These are phyloP conservation scores for Halesus radiatus DNA, from an alignment of 1,140 invertebrate species.

Conservation along the genomic window DNA sequence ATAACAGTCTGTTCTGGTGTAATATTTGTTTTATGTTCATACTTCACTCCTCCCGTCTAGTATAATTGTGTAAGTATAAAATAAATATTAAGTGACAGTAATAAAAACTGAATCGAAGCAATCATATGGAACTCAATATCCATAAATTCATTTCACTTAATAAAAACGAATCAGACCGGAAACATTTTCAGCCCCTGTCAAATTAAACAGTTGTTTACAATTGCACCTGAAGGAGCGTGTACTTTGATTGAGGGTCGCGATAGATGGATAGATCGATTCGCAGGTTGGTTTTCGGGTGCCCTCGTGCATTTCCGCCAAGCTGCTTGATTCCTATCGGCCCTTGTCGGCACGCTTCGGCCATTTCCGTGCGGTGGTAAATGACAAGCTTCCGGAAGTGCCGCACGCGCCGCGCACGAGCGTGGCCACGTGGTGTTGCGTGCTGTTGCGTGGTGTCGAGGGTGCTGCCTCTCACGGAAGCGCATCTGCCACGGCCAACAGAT, in stretches of 20 bases:
- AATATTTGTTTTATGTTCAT: too few relatives aligned
- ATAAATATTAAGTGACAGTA: too few relatives aligned
- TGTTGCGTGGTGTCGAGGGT: background rate
- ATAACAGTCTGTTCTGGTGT: too few relatives aligned
- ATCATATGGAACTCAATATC: too few relatives aligned
- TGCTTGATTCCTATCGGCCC: slow-evolving; percentile 34
- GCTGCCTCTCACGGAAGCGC: slow-evolving; percentile 20
- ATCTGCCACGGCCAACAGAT: slow-evolving; percentile 11
- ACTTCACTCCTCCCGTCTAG: too few relatives aligned
- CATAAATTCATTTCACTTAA: too few relatives aligned
- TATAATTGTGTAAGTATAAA: too few relatives aligned
- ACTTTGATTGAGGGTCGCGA: background rate
- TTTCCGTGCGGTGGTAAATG: slow-evolving; percentile 44
- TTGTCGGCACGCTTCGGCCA: slow-evolving; percentile 34
- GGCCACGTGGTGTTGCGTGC: too few relatives aligned
- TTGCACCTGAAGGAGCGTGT: background rate
- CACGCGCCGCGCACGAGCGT: slow-evolving; percentile 25
- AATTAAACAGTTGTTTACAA: slow-evolving; percentile 10
- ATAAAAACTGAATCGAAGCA: too few relatives aligned
- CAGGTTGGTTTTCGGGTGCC: background rate
- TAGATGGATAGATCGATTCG: slow-evolving; percentile 13
- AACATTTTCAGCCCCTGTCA: background rate
- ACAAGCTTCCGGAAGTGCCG: slow-evolving; percentile 35
- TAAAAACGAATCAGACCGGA: too few relatives aligned
- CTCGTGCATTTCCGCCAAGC: slow-evolving; percentile 19